Conservation (phyloP, 2,797 vertebrate species). For the Sebastolobus altivelis region DNA sequence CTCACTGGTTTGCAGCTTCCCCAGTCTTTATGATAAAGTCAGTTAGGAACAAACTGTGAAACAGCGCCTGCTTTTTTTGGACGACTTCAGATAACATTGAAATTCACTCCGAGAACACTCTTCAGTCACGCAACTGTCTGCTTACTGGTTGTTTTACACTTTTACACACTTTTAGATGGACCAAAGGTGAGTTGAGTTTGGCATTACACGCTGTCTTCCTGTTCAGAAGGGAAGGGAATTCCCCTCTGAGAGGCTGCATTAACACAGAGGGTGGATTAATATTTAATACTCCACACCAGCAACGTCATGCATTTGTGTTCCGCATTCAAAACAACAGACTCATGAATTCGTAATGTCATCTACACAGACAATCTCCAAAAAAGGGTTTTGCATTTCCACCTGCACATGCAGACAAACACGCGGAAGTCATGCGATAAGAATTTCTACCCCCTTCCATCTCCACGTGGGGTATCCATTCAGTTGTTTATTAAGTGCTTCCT, state of each 20-base stretch:
- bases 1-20: conserved; percentile 28
- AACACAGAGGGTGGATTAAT: conserved; percentile 15
- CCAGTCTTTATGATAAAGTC: conserved; percentile 12
- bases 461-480: conserved; percentile 16
- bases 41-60: conserved; percentile 17
- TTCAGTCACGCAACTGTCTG: not conserved
- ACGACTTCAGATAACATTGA: conserved; percentile 4
- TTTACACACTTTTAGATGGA: not conserved
- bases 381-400: conserved; percentile 35
- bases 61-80: conserved; percentile 12
- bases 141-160: not conserved
- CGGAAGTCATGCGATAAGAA: conserved; percentile 17
- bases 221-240: not conserved
- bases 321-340: not conserved
- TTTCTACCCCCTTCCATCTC: conserved; percentile 17
- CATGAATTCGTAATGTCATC: not conserved
- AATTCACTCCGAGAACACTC: conserved; percentile 19
- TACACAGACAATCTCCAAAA: conserved; percentile 23
- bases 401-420: not conserved
- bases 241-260: not conserved
- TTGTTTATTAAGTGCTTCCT: conserved; percentile 52
- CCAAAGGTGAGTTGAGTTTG: not conserved
- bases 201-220: not conserved
- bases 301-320: conserved; percentile 3
- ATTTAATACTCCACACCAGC: conserved; percentile 21